Base-by-base conservation (phyloP, 2,113 vertebrate species). In the Mormoops blainvillei region DNA sequence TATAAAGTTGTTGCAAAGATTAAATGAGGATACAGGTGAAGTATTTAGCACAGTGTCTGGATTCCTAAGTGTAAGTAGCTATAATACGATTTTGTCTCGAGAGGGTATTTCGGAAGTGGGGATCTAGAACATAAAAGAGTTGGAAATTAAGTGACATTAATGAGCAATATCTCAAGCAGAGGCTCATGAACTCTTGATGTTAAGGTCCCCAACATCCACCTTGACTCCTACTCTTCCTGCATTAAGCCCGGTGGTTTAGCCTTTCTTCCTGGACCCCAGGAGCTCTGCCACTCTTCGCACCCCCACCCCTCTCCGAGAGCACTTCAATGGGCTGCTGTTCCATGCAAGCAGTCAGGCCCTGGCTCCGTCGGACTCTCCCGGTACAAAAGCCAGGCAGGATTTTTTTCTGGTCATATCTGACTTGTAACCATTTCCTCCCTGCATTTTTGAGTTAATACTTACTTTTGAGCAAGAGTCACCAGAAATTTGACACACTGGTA, bases 401-500 rank as follows among this genome's bases (percentile, higher is more conserved):
- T 3, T 12, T 76, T 11, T 19, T 4, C 24, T 24, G 10, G 26
- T n/a, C 26, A 11, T n/a, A 43, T 52, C 3, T 78, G 54, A 65
- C 61, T 67, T 89, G 36, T 43, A 78, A 84, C 43, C 31, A 45
- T 26, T 41, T 74, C n/a, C 7, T 65, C 3, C 73, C 4, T 88
- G 67, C 3, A 48, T 50, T 38, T 84, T 76, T 7, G 70, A 80
- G 50, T 45, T 4, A 41, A 43, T 80, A 99, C 99, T 99, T 98
- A 99, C 99, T 99, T 99, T 94, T 99, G 99, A 97, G 99, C 99
- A 97, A 99, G 98, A 45, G 99, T 99, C 61, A 99, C 99, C 67
- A 99, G 99, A 98, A 99, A 99, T 98, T 99, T 99, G 89, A 99
- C 99, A 98, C 99, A 99, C 98, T 99, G 99, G 97, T 99, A 99